Base-by-base conservation (phyloP, 2,113 vertebrate genomes). In the Corythoichthys haematopterus region DNA sequence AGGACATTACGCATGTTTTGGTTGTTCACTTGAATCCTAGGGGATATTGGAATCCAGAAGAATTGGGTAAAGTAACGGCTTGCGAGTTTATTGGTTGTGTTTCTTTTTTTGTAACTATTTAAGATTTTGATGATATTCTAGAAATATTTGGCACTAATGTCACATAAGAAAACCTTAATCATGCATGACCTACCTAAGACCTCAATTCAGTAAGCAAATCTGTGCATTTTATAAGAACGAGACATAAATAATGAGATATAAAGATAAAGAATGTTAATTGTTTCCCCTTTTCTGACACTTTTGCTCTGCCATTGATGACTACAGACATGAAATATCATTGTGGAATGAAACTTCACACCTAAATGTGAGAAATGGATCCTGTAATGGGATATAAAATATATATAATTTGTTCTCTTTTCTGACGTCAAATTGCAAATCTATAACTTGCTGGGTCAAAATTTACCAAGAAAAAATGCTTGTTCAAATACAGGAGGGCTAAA, bases 11-110 rank as follows among this genome's bases (percentile, higher is more conserved):
- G 68, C 74, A 72, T 85, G 80, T 86, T 84, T 86, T 74, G 87
- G 84, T 77, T 86, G 78, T 81, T 75, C 66, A 81, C 65, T 88
- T 76, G 87, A 87, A 87, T 79, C 63, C 71, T 61, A 63, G 65
- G 57, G 79, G 76, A 72, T 64, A 37, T 28, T 36, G 61, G 74
- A 80, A 65, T 85, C 80, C 81, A 77, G 71, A 65, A 47, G 71
- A 72, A 60, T 60, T 46, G 50, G 3, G 55, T 43, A 62, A 38
- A 69, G 48, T 76, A 68, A 72, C 71, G 71, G 69, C 68, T 71
- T 55, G 20, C 4, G 74, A 47, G 48, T 66, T 58, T 33, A 35
- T 40, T 65, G 58, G 69, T 72, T 74, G 52, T 65, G 28, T 66
- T 55, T 72, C 6, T 70, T 51, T 69, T 50, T 65, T 8, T 13